Base-by-base conservation (phyloP, 1,140 invertebrate genomes). In the Macrobrachium rosenbergii region DNA sequence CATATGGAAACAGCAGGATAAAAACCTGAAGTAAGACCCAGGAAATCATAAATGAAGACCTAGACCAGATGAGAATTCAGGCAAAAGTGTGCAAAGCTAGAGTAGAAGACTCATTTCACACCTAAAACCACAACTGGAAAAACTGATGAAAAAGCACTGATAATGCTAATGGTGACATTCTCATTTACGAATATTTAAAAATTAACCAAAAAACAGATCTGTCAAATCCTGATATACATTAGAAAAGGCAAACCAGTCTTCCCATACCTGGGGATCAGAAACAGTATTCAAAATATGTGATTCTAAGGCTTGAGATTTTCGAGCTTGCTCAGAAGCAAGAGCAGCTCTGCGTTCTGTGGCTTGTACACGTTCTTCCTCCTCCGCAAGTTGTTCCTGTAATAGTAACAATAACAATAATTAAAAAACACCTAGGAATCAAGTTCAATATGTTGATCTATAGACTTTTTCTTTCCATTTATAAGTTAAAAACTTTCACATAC, bases 301-400 rank as follows among this genome's bases (percentile, higher is more conserved):
- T 60, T 84, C 82, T 23, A 89, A 64, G 59, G 85, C 85, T 63
- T 89, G 88, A 77, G 85, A 88, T 77, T 88, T 89, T 58, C 79
- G 80, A 59, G 88, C 82, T 28, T 78, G 88, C 52, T 88, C 67
- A n/a, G 45, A 80, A 11, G 88, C 85, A n/a, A 88, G 88, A 2
- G 82, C 85, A 19, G 85, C 85, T 72, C 88, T 75, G 17, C 88
- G 58, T 59, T 89, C 85, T 37, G 82, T 77, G 23, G 85, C 88
- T 67, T 88, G 85, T 5, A 83, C 85, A 28, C 83, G 78, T 60
- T 89, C 88, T 28, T 89, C 88, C 28, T 87, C 88, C 59, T 89
- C 88, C 52, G 82, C 79, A 23, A 62, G 79, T 58, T 84, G 85
- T 62, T 89, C 88, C 88, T 89, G 77, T 37, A 37, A 37, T 1